Percentiles rank a stretch among this genome's conserved stretches.
These are phyloP conservation scores for Alloplasta piceator DNA, from an alignment of 2,888 invertebrate genomes.

Conservation along the genomic window DNA sequence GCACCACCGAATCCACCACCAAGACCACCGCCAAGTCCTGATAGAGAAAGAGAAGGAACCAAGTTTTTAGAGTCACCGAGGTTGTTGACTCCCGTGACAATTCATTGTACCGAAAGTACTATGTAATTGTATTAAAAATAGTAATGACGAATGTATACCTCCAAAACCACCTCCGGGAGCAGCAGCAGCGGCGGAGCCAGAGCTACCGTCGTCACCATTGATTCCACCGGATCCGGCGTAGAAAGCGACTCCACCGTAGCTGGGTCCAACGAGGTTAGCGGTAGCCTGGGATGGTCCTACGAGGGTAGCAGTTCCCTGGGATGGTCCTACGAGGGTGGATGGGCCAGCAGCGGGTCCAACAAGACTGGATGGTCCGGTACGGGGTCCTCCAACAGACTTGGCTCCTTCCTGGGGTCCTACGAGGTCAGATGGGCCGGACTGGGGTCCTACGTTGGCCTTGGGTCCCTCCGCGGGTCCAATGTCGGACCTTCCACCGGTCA, in stretches of 20 bases:
- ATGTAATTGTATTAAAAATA: neutral
- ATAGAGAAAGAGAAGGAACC: neutral
- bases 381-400: slow-evolving; percentile 82
- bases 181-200: slow-evolving; percentile 81
- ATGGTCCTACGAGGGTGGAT: slow-evolving; percentile 81
- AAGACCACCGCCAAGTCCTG: slow-evolving; percentile 65
- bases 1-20: slow-evolving; percentile 74
- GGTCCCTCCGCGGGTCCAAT: slow-evolving; percentile 83
- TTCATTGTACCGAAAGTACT: no score
- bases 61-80: neutral
- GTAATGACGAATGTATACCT: slow-evolving; percentile 39
- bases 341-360: slow-evolving; percentile 82
- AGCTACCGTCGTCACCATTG: slow-evolving; percentile 83
- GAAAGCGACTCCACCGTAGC: slow-evolving; percentile 81
- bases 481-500: slow-evolving; percentile 81
- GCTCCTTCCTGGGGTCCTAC: slow-evolving; percentile 83
- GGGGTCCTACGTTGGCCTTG: slow-evolving; percentile 83
- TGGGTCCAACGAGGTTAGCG: slow-evolving; percentile 82
- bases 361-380: slow-evolving; percentile 81
- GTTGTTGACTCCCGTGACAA: no score
- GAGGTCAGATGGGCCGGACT: slow-evolving; percentile 81
- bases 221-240: slow-evolving; percentile 81
- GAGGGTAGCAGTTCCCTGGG: slow-evolving; percentile 81
- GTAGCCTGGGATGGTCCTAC: slow-evolving; percentile 82
- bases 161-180: slow-evolving; percentile 77